These are phyloP conservation scores for Zingel zingel DNA, from an alignment of 2,113 vertebrate species.

Conservation along the genomic window DNA sequence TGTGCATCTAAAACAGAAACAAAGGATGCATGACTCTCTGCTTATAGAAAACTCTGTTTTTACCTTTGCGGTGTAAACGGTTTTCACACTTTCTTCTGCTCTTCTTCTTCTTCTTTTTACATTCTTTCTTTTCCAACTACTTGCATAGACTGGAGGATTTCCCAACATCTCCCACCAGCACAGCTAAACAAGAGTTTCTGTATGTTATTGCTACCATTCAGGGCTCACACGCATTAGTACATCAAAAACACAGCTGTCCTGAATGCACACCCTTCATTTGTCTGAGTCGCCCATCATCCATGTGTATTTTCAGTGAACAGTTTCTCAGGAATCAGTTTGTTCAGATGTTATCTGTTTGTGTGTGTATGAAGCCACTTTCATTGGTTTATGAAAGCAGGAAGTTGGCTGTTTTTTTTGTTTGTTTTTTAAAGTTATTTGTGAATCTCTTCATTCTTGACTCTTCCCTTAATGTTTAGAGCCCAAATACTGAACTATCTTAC, in stretches of 20 bases:
- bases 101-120: conserved; percentile 51
- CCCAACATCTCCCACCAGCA: conserved; percentile 99
- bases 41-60: not conserved
- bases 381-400: not conserved
- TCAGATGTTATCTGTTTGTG: conserved; percentile 4
- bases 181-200: conserved; percentile 99
- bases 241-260: conserved; percentile 33
- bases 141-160: conserved; percentile 99
- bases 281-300: conserved; percentile 32
- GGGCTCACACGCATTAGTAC: conserved; percentile 59
- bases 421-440: not conserved
- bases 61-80: conserved; percentile 16
- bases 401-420: not conserved
- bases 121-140: conserved; percentile 86
- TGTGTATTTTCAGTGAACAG: conserved; percentile 28
- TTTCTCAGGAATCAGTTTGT: not conserved
- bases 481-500: conserved; percentile 17
- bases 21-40: not conserved
- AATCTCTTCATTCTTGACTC: not conserved
- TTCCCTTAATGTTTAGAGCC: not conserved
- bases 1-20: not conserved
- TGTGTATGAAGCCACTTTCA: not conserved
- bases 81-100: conserved; percentile 64
- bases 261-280: conserved; percentile 55
- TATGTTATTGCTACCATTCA: conserved; percentile 88